These are phyloP conservation scores for Synergus gifuensis DNA, from an alignment of 2,888 invertebrate genomes.

Conservation along the genomic window DNA sequence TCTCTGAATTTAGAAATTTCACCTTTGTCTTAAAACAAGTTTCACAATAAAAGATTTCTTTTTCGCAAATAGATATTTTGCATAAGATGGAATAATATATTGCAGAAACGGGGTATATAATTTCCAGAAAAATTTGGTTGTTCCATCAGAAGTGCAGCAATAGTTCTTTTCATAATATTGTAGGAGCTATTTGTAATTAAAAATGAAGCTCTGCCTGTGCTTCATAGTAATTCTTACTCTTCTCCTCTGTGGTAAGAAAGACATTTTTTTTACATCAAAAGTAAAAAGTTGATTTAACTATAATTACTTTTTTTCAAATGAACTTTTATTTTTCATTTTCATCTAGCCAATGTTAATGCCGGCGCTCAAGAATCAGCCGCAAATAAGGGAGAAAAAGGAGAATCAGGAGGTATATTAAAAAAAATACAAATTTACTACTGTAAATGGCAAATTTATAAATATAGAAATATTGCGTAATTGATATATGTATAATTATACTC, in stretches of 20 bases:
- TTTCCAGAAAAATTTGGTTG: background rate
- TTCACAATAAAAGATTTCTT: background rate
- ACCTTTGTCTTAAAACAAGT: background rate
- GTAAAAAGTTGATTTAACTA: background rate
- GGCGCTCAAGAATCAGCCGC: too few species aligned
- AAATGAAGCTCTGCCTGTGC: background rate
- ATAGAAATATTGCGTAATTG: too few species aligned
- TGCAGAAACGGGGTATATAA: background rate
- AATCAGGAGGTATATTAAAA: too few species aligned
- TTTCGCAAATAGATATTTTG: background rate
- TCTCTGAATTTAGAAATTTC: background rate
- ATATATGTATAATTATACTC: too few species aligned
- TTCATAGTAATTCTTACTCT: background rate
- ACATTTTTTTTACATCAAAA: background rate
- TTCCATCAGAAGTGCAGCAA: background rate
- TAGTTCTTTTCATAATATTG: background rate
- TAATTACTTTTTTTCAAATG: too few species aligned
- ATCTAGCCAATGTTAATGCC: too few species aligned
- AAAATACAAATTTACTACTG: too few species aligned
- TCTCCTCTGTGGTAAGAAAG: background rate
- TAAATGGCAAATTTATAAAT: too few species aligned
- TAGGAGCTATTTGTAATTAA: background rate
- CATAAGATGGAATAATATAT: background rate
- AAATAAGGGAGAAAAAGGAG: too few species aligned
- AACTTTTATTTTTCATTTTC: too few species aligned